phyloP scores from a whole-genome alignment of 2,113 vertebrate genomes.

The Zingel zingel region DNA sequence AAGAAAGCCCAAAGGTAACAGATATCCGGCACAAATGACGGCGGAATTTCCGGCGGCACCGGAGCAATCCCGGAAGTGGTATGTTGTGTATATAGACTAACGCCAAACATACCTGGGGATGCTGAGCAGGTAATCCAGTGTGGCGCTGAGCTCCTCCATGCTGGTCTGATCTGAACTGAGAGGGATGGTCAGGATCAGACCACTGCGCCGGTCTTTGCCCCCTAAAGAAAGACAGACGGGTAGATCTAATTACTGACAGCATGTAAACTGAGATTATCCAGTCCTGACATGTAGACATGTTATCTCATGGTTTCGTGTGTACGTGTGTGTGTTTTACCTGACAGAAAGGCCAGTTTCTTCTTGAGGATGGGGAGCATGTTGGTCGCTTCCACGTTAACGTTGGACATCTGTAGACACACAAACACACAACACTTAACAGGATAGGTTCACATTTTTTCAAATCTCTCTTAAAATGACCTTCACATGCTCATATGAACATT shows the following conservation, averaged over 20 bases:
- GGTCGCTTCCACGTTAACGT: slow-evolving; percentile 90
- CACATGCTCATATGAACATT: no score
- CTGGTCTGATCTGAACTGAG: slow-evolving; percentile 97
- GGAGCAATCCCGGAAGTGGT: no score
- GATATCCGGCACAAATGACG: no score
- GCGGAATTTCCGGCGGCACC: no score
- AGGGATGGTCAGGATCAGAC: slow-evolving; percentile 98
- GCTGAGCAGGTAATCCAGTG: slow-evolving; percentile 96
- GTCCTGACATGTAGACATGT: background rate
- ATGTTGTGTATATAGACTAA: background rate
- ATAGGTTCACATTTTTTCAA: background rate
- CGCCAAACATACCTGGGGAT: slow-evolving; percentile 92
- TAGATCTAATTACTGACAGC: background rate
- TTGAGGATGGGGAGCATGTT: slow-evolving; percentile 93
- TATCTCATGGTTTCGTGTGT: background rate
- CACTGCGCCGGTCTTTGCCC: slow-evolving; percentile 97
- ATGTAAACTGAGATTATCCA: background rate
- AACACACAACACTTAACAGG: background rate
- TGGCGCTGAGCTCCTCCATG: slow-evolving; percentile 97
- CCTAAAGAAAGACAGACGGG: slow-evolving; percentile 77
- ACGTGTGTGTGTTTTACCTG: slow-evolving; percentile 85
- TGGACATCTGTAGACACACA: slow-evolving; percentile 69
- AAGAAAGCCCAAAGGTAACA: no score
- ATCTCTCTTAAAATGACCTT: no score
- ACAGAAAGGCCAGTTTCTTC: slow-evolving; percentile 97